A percentile compares a stretch with the other conserved stretches of the same genome.
These are phyloP conservation scores for Lacerta agilis DNA, from an alignment of 2,797 vertebrate genomes.

Conservation along the genomic window DNA sequence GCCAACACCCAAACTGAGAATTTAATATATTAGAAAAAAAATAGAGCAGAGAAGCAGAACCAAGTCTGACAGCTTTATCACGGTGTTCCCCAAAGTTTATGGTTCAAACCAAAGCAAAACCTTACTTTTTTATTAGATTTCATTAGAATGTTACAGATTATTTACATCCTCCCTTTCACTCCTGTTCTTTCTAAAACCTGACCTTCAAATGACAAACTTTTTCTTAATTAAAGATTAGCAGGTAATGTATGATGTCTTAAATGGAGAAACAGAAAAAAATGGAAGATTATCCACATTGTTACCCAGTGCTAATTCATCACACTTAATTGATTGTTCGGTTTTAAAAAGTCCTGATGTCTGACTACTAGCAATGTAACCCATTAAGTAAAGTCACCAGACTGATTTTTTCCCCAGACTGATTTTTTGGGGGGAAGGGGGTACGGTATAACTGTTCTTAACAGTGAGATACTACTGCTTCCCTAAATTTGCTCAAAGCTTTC, in stretches of 20 bases:
- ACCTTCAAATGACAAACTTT: neutral
- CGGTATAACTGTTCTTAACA: neutral
- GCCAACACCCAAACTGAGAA: slow-evolving; percentile 10
- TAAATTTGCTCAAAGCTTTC: neutral
- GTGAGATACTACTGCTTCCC: neutral
- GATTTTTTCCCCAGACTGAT: neutral
- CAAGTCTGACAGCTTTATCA: no score
- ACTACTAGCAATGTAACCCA: neutral
- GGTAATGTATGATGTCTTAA: neutral
- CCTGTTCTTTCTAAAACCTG: neutral
- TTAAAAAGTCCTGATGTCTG: neutral
- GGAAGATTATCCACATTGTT: neutral
- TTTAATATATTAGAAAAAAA: neutral
- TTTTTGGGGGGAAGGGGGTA: neutral
- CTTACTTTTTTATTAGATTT: neutral
- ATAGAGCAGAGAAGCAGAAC: no score
- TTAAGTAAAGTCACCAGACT: neutral
- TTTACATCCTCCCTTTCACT: neutral
- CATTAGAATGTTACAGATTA: neutral
- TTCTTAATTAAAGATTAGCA: neutral
- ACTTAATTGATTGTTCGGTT: neutral
- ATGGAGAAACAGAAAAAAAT: neutral
- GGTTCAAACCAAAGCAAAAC: no score
- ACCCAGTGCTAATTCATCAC: neutral
- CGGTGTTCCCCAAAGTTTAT: no score